Conservation (phyloP, 1,140 invertebrate species). For the Trissolcus basalis region DNA sequence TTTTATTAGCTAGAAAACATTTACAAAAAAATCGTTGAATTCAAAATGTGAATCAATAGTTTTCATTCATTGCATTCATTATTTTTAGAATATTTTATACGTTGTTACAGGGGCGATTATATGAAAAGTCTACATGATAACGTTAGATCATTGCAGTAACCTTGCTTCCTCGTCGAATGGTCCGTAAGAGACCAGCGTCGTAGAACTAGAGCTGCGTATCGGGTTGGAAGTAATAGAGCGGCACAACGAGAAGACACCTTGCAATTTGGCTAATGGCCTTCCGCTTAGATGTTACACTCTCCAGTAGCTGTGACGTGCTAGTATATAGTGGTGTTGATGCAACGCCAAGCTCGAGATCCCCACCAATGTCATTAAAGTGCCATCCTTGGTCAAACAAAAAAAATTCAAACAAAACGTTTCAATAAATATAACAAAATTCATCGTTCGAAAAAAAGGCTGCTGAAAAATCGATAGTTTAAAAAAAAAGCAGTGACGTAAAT, state of each 20-base stretch:
- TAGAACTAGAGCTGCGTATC: conserved; percentile 54
- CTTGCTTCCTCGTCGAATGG: conserved; percentile 43
- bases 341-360: conserved; percentile 28
- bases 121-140: conserved; percentile 13
- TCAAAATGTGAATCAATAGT: no score
- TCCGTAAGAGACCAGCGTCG: conserved; percentile 53
- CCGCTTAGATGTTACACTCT: conserved; percentile 63
- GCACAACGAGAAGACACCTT: conserved; percentile 73
- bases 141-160: conserved; percentile 58
- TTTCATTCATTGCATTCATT: no score
- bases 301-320: conserved; percentile 50
- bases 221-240: conserved; percentile 70
- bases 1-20: no score
- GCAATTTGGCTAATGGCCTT: conserved; percentile 74
- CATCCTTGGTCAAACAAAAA: background rate
- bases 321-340: conserved; percentile 26
- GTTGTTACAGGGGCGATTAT: conserved; percentile 38
- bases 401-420: no score
- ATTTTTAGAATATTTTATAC: background rate
- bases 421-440: no score
- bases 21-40: no score
- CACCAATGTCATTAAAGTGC: conserved; percentile 13
- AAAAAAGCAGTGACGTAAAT: no score
- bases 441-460: no score
- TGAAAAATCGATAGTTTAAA: no score